A percentile compares a stretch with the other conserved stretches of the same genome.
These are phyloP conservation scores for Aepyceros melampus DNA, from an alignment of 2,113 vertebrate species.

Conservation along the genomic window DNA sequence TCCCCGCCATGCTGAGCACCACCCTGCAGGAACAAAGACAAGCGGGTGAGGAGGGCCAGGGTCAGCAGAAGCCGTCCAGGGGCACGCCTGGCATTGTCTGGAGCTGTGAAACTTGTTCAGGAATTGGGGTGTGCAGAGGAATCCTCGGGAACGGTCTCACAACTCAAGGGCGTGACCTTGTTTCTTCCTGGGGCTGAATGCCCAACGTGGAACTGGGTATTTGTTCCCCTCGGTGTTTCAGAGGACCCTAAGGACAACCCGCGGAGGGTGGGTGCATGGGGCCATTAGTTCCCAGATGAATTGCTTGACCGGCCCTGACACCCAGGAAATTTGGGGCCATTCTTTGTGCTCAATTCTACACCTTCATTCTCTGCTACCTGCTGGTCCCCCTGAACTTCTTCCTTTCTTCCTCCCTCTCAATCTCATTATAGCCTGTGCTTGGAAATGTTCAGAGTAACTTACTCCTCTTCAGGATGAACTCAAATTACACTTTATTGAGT, in stretches of 20 bases:
- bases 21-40: constrained; percentile 75
- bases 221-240: not conserved
- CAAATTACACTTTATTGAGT: not conserved
- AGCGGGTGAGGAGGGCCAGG: constrained; percentile 61
- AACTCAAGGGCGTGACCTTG: not conserved
- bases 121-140: not conserved
- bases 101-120: not conserved
- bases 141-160: not conserved
- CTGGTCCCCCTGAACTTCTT: not conserved
- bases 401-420: not conserved
- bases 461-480: not conserved
- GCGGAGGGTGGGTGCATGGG: rapidly evolving
- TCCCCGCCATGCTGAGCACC: constrained; percentile 75
- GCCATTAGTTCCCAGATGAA: not conserved
- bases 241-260: not conserved
- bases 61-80: rapidly evolving
- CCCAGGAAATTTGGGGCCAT: not conserved
- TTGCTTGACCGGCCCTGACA: not conserved
- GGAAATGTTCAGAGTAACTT: not conserved
- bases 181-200: not conserved
- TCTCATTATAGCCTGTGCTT: not conserved
- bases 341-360: not conserved
- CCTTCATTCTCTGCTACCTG: not conserved
- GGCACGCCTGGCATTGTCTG: not conserved
- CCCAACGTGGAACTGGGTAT: not conserved